These are phyloP conservation scores for Setipinna tenuifilis DNA, from an alignment of 2,797 vertebrate genomes.

Conservation along the genomic window DNA sequence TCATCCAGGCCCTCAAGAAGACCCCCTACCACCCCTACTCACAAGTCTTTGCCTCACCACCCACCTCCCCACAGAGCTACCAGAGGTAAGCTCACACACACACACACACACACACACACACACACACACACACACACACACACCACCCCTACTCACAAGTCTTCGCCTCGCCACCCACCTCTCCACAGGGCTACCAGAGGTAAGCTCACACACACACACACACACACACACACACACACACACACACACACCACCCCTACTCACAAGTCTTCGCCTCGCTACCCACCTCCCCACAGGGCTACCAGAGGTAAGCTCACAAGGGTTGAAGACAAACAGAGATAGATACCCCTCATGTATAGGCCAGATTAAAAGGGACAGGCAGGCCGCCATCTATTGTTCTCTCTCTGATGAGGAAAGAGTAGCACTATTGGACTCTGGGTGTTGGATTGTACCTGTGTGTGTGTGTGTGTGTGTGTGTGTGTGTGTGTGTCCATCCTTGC, in stretches of 20 bases:
- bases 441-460: neutral
- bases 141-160: neutral
- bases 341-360: too few relatives aligned
- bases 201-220: neutral
- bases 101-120: conserved; percentile 11
- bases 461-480: neutral
- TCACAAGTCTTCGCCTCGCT: conserved; percentile 89
- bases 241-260: conserved; percentile 81
- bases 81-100: conserved; percentile 80
- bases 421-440: too few relatives aligned
- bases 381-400: conserved; percentile 30
- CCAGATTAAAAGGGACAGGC: too few relatives aligned
- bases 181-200: too few relatives aligned
- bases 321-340: too few relatives aligned
- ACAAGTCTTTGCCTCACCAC: conserved; percentile 87
- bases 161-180: too few relatives aligned
- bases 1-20: conserved; percentile 99
- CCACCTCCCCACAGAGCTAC: conserved; percentile 89
- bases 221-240: conserved; percentile 28
- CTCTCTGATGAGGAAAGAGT: too few relatives aligned
- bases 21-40: conserved; percentile 96
- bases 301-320: conserved; percentile 89
- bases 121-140: neutral
- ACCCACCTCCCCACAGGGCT: conserved; percentile 88
- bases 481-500: neutral